Evolutionary conservation across 2,888 invertebrate genomes (phyloP).

Genomic region (Nemurella pictetii): DNA sequence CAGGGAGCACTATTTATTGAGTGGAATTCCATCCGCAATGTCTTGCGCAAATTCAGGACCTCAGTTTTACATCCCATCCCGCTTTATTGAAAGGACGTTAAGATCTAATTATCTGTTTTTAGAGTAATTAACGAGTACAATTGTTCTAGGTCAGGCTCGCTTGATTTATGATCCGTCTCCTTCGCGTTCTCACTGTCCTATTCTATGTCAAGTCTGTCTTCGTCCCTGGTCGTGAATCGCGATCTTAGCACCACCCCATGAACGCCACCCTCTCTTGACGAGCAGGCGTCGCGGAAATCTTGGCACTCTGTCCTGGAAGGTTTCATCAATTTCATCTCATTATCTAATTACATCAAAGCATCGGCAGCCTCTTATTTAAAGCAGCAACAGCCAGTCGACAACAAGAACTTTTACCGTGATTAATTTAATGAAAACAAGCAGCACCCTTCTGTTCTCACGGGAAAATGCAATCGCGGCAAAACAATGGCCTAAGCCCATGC

Average conservation of each 20-base stretch:
- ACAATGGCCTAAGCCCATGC: neutral
- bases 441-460: neutral
- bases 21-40: too few species aligned
- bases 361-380: neutral
- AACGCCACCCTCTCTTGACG: neutral
- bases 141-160: neutral
- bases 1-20: too few species aligned
- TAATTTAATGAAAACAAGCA: conserved; percentile 1
- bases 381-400: neutral
- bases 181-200: neutral
- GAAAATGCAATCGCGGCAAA: neutral
- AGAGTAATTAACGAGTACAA: neutral
- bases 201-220: neutral
- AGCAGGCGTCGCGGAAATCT: neutral
- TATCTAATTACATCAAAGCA: conserved; percentile 1
- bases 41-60: too few species aligned
- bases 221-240: too few species aligned
- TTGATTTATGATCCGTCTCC: conserved; percentile 5
- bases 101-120: neutral
- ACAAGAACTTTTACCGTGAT: conserved; percentile 3
- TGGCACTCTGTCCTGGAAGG: neutral
- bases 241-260: neutral
- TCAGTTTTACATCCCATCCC: neutral
- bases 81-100: neutral
- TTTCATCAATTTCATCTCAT: neutral